Evolutionary conservation across 2,113 vertebrate species (phyloP), one percentile per base, ranked within the genome.

Genomic region (Lucifuga dentata): DNA sequence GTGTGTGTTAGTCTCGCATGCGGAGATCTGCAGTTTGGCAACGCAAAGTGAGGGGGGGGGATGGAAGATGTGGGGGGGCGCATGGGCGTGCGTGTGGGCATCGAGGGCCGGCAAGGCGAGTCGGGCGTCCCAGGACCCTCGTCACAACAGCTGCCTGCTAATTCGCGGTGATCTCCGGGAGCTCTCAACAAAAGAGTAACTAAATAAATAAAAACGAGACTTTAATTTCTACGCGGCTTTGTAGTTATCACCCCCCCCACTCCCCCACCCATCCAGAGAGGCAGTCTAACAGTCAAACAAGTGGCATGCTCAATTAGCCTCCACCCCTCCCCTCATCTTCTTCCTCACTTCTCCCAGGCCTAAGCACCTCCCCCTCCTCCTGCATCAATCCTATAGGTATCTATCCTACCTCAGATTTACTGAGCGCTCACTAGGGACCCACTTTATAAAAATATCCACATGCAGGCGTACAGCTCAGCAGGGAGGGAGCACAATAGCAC

Each of bases 121-220:
- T 59, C 24, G 36, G 38, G 63, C 2, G 55, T 83, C 85, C 80
- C 82, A 41, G 83, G 82, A 88, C 85, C 73, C 76, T 51, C 68
- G 45, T 90, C 79, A 73, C 53, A 75, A 78, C 84, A 84, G 87
- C 83, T 67, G 71, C 75, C 70, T 2, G 59, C 76, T 91, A 84
- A 91, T 88, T 80, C 53, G 17, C 58, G 73, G 57, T 52, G 88
- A 91, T 80, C 61, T 67, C 12, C 69, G 2, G 83, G 69, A 29
- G 73, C 78, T 72, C 71, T 11, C 23, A 0, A 56, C 17, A 72
- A 84, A 83, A 45, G 52, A 87, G 75, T 40, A 68, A 71, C 46
- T 26, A 67, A 73, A 82, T 49, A 68, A 80, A 82, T 73, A 68
- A 55, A 82, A 80, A 76, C 48, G 40, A 59, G 66, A 65, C 75